A percentile compares a stretch with the other conserved stretches of the same genome.
phyloP scores from a whole-genome alignment of 2,888 invertebrate species.

The Azorinus chamasolen region DNA sequence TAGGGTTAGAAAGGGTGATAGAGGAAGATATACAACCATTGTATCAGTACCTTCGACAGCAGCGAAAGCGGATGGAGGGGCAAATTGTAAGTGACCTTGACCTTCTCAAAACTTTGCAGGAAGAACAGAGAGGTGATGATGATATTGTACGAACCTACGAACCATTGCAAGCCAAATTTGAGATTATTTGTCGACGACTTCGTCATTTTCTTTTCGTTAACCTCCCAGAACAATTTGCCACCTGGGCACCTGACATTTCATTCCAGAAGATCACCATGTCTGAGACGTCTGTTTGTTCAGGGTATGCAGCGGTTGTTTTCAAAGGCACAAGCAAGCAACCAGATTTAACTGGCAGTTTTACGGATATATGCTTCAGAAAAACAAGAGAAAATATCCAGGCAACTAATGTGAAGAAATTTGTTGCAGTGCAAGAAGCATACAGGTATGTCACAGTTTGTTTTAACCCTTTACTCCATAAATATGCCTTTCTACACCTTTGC shows the following conservation, averaged over 20 bases:
- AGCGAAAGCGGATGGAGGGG: slow-evolving; percentile 51
- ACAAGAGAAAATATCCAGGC: slow-evolving; percentile 39
- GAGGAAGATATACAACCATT: slow-evolving; percentile 59
- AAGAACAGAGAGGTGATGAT: slow-evolving; percentile 55
- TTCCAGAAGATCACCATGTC: neutral
- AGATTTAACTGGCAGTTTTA: neutral
- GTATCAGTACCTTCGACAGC: slow-evolving; percentile 51
- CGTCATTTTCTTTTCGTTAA: slow-evolving; percentile 37
- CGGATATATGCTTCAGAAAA: slow-evolving; percentile 48
- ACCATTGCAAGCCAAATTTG: slow-evolving; percentile 65
- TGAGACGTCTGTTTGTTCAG: slow-evolving; percentile 22
- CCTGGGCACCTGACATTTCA: neutral
- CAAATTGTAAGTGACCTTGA: slow-evolving; percentile 58
- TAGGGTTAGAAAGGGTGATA: slow-evolving; percentile 55
- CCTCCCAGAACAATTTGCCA: slow-evolving; percentile 19
- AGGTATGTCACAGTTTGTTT: slow-evolving; percentile 44
- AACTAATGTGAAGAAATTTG: slow-evolving; percentile 59
- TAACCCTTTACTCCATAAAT: neutral
- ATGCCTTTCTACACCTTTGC: no score
- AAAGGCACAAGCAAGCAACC: slow-evolving; percentile 15
- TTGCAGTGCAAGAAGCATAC: slow-evolving; percentile 67
- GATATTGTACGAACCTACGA: slow-evolving; percentile 60
- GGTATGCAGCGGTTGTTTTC: slow-evolving; percentile 37
- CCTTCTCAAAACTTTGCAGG: slow-evolving; percentile 53
- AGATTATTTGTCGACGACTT: slow-evolving; percentile 31